Percentiles rank a stretch among this genome's conserved stretches.
phyloP scores from a whole-genome alignment of 1,140 invertebrate genomes.

The Papilio machaon region DNA sequence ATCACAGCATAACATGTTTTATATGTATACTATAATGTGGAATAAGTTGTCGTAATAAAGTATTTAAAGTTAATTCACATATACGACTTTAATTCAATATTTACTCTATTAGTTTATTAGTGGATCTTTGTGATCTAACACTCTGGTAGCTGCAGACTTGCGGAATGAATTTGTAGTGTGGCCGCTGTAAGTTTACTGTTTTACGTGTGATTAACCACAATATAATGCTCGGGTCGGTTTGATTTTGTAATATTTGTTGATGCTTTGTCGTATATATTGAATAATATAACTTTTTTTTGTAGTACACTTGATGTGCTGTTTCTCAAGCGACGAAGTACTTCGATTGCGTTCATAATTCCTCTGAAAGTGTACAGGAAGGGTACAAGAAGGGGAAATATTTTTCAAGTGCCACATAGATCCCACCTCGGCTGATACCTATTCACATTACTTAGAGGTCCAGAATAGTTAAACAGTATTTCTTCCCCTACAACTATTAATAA shows the following conservation, averaged over 20 bases:
- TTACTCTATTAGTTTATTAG: slow-evolving; percentile 52
- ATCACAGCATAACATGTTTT: slow-evolving; percentile 81
- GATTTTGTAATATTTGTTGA: background rate
- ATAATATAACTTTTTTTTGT: background rate
- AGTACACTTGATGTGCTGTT: background rate
- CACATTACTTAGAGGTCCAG: slow-evolving; percentile 66
- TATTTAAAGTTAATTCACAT: slow-evolving; percentile 80
- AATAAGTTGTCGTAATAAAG: slow-evolving; percentile 82
- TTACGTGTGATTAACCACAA: background rate
- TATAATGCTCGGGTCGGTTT: background rate
- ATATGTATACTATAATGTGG: slow-evolving; percentile 81
- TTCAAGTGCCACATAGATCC: background rate
- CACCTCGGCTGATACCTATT: slow-evolving; percentile 56
- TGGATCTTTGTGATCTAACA: slow-evolving; percentile 43
- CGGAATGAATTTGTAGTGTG: slow-evolving; percentile 10
- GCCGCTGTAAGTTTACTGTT: slow-evolving; percentile 5
- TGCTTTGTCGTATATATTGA: background rate
- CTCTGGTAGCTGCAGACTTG: background rate
- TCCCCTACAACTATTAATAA: slow-evolving; percentile 21
- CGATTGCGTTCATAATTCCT: background rate
- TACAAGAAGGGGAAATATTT: background rate
- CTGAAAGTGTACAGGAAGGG: background rate
- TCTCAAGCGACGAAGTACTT: background rate
- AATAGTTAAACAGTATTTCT: slow-evolving; percentile 33
- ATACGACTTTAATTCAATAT: slow-evolving; percentile 76